Evolutionary conservation across 2,113 vertebrate species (phyloP).

Genomic region (Podarcis cretensis): DNA sequence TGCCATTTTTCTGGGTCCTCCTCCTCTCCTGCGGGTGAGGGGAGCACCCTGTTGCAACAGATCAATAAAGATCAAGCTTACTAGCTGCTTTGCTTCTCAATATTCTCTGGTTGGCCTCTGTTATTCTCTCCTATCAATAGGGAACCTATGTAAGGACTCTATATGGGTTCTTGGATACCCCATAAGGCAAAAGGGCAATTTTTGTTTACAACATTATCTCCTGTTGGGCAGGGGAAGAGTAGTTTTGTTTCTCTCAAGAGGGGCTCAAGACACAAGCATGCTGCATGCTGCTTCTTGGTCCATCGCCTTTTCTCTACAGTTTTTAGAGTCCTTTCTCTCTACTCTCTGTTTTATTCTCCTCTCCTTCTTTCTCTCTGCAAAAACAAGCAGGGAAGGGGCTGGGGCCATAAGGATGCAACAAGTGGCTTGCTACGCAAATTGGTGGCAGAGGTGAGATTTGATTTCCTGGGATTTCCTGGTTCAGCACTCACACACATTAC

Average conservation of each 20-base stretch:
- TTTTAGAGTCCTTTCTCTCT: not conserved
- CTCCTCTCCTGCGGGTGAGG: no score
- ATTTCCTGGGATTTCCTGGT: not conserved
- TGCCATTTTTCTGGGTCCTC: no score
- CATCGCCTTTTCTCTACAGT: not conserved
- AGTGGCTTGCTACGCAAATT: not conserved
- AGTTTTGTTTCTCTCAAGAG: not conserved
- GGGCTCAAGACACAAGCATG: not conserved
- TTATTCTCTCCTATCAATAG: no score
- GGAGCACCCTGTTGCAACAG: no score
- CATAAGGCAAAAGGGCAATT: no score
- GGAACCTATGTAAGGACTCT: no score
- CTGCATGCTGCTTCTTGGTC: not conserved
- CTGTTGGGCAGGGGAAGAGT: no score
- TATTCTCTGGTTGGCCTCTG: no score
- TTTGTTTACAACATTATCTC: no score
- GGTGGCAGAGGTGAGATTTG: not conserved
- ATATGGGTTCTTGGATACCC: no score
- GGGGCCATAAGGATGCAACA: not conserved
- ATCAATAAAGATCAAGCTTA: no score
- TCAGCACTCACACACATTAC: not conserved
- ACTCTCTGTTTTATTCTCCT: not conserved
- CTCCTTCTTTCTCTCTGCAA: not conserved
- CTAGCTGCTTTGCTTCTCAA: no score
- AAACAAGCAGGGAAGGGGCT: not conserved